phyloP scores from a whole-genome alignment of 2,797 vertebrate genomes.

The Micropoecilia bifurca region DNA sequence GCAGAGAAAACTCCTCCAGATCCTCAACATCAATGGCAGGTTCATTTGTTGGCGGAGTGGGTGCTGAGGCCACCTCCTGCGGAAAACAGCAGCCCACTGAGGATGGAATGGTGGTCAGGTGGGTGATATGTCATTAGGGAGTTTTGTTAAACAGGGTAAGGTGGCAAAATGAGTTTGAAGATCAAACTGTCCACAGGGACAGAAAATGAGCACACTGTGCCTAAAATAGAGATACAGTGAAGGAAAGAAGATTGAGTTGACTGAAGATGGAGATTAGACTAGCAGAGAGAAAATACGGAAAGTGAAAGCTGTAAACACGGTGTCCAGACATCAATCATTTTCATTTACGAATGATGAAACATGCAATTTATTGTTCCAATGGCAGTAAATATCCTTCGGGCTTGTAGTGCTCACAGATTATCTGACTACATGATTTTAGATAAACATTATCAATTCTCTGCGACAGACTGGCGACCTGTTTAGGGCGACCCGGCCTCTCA shows the following conservation, averaged over 20 bases:
- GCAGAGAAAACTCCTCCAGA: conserved; percentile 93
- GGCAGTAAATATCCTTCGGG: neutral
- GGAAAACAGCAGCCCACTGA: conserved; percentile 18
- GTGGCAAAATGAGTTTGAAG: conserved; percentile 61
- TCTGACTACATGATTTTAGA: neutral
- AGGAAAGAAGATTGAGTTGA: conserved; percentile 37
- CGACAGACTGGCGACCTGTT: too few relatives aligned
- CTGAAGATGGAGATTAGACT: conserved; percentile 26
- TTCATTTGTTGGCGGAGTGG: conserved; percentile 87
- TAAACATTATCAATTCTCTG: neutral
- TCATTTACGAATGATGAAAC: neutral
- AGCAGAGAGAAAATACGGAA: conserved; percentile 16
- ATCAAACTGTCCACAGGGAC: conserved; percentile 50
- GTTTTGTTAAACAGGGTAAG: conserved; percentile 63
- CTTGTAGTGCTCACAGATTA: neutral
- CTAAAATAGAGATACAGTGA: conserved; percentile 64
- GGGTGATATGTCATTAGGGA: conserved; percentile 34
- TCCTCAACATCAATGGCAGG: conserved; percentile 89
- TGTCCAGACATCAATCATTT: neutral
- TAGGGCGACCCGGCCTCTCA: too few relatives aligned
- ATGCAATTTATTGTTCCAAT: conserved; percentile 1
- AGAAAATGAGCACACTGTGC: conserved; percentile 55
- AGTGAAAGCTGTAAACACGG: neutral
- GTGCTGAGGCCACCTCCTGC: conserved; percentile 93
- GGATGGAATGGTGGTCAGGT: conserved; percentile 28